Evolutionary conservation across 2,888 invertebrate genomes (phyloP).

Genomic region (Cremastobaeus sp.): DNA sequence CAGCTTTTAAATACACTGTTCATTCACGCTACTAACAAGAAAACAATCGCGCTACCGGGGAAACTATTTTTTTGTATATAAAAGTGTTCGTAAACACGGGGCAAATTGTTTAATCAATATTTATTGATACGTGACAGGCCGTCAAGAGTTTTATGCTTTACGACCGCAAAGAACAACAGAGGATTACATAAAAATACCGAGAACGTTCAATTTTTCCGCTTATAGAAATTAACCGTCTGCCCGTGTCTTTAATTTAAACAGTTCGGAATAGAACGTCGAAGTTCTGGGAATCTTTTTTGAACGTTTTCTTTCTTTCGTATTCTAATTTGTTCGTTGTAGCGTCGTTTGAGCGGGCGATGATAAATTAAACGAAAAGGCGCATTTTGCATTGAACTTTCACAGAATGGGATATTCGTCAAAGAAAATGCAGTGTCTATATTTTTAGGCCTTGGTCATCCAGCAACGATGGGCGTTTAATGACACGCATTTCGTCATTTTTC

Average conservation of each 20-base stretch:
- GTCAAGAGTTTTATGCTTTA: conserved; percentile 15
- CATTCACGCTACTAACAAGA: too few species aligned
- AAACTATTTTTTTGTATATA: too few species aligned
- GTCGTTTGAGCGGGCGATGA: too few species aligned
- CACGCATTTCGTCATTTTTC: conserved; percentile 56
- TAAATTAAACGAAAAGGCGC: too few species aligned
- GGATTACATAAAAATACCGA: conserved; percentile 1
- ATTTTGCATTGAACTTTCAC: too few species aligned
- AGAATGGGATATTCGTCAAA: too few species aligned
- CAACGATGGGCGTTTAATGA: conserved; percentile 54
- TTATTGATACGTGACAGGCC: conserved; percentile 25
- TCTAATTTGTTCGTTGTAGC: too few species aligned
- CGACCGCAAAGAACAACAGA: conserved; percentile 7
- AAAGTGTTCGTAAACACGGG: conserved; percentile 1
- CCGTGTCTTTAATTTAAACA: background rate
- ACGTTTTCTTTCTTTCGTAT: too few species aligned
- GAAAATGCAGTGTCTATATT: conserved; percentile 46
- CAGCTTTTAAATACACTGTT: too few species aligned
- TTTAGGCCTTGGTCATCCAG: conserved; percentile 32
- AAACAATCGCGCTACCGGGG: too few species aligned
- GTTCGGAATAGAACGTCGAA: too few species aligned
- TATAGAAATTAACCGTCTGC: conserved; percentile 7
- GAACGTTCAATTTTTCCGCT: conserved; percentile 12
- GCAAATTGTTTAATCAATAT: conserved; percentile 26
- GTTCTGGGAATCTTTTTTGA: too few species aligned